Evolutionary conservation across 2,113 vertebrate genomes (phyloP), one percentile per base, ranked within the genome.

Genomic region (Campylomormyrus tamandua): DNA sequence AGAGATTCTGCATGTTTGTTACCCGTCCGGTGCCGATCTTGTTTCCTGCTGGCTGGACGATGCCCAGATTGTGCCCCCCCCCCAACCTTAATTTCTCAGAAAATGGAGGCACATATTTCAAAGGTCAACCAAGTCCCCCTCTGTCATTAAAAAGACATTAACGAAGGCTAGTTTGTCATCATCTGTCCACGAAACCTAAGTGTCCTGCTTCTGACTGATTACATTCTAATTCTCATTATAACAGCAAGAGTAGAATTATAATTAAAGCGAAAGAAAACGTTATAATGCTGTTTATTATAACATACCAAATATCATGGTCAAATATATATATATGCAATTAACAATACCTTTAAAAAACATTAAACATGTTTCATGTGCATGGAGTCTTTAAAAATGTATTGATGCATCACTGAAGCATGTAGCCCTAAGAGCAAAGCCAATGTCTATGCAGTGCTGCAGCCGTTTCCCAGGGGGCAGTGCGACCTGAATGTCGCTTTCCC

Each of bases 61-160:
- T 74, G 35, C n/a, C 62, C n/a, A 66, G 9, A 66, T 66, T 66
- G 62, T 35, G 3, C 3, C 52, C 53, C 52, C 17, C 27, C 15
- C 70, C 27, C 7, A 6, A 13, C 35, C 35, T 8, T 31, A 11
- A 85, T 85, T 48, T 49, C 45, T 49, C 17, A 85, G 21, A 46
- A 48, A 49, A 85, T 45, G 0, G 10, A 49, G 62, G 86, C 86
- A 50, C 21, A 10, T 80, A 50, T 24, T 27, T 87, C 42, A 88
- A 80, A 90, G 89, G 84, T 87, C 58, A 87, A 87, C 27, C 58
- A 13, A 13, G 66, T 52, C 21, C 49, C n/a, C 35, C 45, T 74
- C 70, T 31, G 35, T 90, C 74, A 53, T 62, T 15, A 87, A 53
- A 49, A 31, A 58, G 50, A 87, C 27, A 83, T 83, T 46, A 56